A percentile compares a stretch with the other conserved stretches of the same genome.
Conservation (phyloP, 1,140 invertebrate genomes). For the Goniozus legneri region DNA sequence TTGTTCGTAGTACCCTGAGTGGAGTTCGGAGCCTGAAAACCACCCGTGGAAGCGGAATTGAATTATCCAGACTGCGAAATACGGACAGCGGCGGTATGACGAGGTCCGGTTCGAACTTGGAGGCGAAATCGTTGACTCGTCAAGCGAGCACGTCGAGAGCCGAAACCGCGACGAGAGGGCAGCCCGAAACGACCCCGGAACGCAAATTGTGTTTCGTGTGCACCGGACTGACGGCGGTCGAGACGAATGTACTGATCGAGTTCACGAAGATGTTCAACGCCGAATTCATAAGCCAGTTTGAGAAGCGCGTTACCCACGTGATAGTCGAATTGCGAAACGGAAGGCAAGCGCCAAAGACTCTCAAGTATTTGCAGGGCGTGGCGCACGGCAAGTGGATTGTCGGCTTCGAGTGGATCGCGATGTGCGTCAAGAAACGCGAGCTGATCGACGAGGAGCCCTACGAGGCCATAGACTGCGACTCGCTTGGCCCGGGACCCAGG, state of each 20-base stretch:
- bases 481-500: constrained; percentile 15
- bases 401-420: constrained; percentile 58
- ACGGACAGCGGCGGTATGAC: too few relatives aligned
- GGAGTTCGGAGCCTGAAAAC: too few relatives aligned
- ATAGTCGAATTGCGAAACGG: constrained; percentile 19
- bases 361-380: constrained; percentile 34
- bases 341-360: constrained; percentile 20
- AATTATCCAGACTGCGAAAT: too few relatives aligned
- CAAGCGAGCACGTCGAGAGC: not conserved
- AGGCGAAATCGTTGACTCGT: too few relatives aligned
- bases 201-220: constrained; percentile 22
- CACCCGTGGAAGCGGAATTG: too few relatives aligned
- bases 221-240: constrained; percentile 5
- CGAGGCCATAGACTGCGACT: constrained; percentile 29
- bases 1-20: too few relatives aligned
- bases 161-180: not conserved
- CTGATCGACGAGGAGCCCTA: constrained; percentile 55
- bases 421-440: constrained; percentile 60
- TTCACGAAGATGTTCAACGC: constrained; percentile 13
- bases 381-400: constrained; percentile 28
- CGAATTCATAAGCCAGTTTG: constrained; percentile 17
- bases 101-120: too few relatives aligned
- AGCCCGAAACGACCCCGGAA: not conserved
- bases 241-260: constrained; percentile 9
- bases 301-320: constrained; percentile 23